These are phyloP conservation scores for Bombus superbus DNA, from an alignment of 1,140 invertebrate genomes.

Conservation along the genomic window DNA sequence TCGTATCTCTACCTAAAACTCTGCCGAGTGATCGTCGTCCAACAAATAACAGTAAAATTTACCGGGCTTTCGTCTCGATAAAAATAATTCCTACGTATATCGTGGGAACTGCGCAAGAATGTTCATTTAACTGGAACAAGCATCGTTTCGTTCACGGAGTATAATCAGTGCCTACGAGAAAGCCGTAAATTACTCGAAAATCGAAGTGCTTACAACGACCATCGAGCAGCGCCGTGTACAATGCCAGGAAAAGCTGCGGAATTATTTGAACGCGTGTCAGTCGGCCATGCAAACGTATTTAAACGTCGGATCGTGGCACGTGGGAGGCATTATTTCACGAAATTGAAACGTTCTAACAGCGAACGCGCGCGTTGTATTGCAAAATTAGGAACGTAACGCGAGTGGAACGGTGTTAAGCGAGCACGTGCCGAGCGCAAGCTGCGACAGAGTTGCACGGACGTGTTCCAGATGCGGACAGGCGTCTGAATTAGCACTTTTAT, in stretches of 20 bases:
- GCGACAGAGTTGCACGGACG: conserved; percentile 38
- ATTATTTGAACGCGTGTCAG: not conserved
- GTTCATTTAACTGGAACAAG: no score
- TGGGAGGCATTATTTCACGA: conserved; percentile 49
- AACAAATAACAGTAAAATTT: not conserved
- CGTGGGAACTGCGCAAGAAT: no score
- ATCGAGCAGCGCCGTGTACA: not conserved
- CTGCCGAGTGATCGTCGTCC: not conserved
- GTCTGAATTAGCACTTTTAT: conserved; percentile 64
- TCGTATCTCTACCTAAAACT: not conserved
- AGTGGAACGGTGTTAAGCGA: not conserved
- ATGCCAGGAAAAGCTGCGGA: not conserved
- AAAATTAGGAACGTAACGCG: conserved; percentile 29
- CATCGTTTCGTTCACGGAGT: no score
- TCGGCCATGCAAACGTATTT: no score
- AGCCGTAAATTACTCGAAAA: no score
- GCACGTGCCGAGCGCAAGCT: conserved; percentile 31
- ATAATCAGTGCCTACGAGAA: no score
- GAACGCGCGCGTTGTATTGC: conserved; percentile 6
- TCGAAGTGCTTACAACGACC: no score
- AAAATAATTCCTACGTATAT: no score
- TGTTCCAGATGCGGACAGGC: conserved; percentile 52
- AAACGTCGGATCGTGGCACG: not conserved
- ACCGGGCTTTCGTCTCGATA: no score
- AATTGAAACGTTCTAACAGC: conserved; percentile 32